Conservation (phyloP, 2,797 vertebrate genomes). For the Triplophysa yarkandensis region DNA sequence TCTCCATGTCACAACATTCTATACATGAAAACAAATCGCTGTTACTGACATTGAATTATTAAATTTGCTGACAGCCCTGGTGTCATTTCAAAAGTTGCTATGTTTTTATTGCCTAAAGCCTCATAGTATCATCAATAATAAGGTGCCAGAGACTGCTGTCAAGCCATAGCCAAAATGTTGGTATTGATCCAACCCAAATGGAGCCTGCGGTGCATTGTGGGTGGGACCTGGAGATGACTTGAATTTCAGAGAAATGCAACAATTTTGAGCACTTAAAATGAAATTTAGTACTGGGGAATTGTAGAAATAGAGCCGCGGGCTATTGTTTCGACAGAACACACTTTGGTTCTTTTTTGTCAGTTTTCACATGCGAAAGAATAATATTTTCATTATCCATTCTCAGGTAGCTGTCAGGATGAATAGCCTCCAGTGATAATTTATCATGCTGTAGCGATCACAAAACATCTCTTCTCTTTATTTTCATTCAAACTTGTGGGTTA, state of each 20-base stretch:
- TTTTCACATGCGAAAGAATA: neutral
- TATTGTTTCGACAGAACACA: conserved; percentile 2
- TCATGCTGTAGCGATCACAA: neutral
- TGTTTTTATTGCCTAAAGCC: neutral
- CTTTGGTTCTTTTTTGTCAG: neutral
- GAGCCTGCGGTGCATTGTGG: neutral
- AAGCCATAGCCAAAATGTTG: neutral
- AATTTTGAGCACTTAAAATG: conserved; percentile 13
- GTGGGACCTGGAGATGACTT: conserved; percentile 1
- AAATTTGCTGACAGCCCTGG: neutral
- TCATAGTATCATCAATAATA: neutral
- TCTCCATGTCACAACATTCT: neutral
- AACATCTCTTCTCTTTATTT: neutral
- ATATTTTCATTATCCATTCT: conserved; percentile 3
- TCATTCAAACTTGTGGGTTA: neutral
- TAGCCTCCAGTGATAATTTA: conserved; percentile 2
- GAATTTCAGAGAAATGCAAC: conserved; percentile 13
- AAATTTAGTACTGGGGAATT: conserved; percentile 17
- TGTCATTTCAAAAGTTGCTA: neutral
- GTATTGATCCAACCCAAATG: neutral
- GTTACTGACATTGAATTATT: neutral
- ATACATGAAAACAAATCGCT: neutral
- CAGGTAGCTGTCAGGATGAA: neutral
- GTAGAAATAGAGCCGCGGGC: neutral
- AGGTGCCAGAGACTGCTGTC: neutral